Base-by-base conservation (phyloP, 2,113 vertebrate species). In the Syngnathus scovelli region DNA sequence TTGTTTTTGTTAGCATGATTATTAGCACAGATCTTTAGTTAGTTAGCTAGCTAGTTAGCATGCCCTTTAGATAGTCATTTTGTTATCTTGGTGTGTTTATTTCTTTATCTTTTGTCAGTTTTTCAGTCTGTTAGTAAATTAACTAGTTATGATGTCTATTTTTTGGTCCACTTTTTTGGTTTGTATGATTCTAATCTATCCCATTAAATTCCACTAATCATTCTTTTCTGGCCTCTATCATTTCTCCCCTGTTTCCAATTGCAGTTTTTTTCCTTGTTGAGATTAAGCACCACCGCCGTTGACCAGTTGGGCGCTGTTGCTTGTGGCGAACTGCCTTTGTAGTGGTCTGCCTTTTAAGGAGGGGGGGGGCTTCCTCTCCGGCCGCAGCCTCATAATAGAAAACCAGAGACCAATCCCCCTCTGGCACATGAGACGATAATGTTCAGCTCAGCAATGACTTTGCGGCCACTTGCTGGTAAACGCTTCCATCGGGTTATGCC, bases 391-490 rank as follows among this genome's bases (percentile, higher is more conserved):
- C 18, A 46, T 88, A 78, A 85, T 81, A 84, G 70, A 80, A 84
- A 78, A 78, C 70, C 46, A 48, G 46, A 76, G 71, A 74, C 72
- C 72, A 85, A 72, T 71, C 78, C 79, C 80, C 69, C 69, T 41
- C 74, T 83, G 84, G 78, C 81, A 82, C 80, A 68, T 60, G 66
- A 80, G 80, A 81, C 78, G 80, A 79, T 85, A 86, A 87, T 77
- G 78, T 74, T 80, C 79, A 83, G 87, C 49, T 19, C 49, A 88
- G 85, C 85, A 80, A 88, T 86, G 83, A 83, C 78, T 87, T 81
- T 75, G 79, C 74, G 81, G 86, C 85, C 85, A 81, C 83, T 91
- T 88, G 88, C 89, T 88, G 88, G 84, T 90, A 90, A 92, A 91
- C 85, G 90, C 81, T 90, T 89, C 89, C 87, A 90, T 87, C 84